Base-by-base conservation (phyloP, 2,888 invertebrate genomes). In the Endotricha flammealis region DNA sequence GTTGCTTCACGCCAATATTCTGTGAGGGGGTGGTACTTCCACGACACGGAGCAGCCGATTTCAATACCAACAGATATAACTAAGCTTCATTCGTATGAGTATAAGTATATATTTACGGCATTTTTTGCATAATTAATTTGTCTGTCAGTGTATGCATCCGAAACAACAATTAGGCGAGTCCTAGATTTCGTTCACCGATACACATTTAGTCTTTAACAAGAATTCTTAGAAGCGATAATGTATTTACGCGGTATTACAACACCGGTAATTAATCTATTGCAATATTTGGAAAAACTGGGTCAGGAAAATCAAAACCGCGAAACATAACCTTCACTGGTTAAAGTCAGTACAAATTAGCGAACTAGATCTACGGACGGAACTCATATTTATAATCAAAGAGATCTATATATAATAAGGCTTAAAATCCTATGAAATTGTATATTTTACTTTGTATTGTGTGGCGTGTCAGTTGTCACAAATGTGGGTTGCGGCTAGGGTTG, bases 261-360 rank as follows among this genome's bases (percentile, higher is more conserved):
- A 48, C 52, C 33, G 46, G 42, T 41, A 79, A 79, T 79, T 76
- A 75, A 75, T 75, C 71, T 71, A 64, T 71, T 68, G 66, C 72
- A 65, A 64, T 57, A 63, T 66, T 67, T 72, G 58, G 58, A 11
- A 65, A 67, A 83, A 79, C 67, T 66, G 63, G 82, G 81, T 80
- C 82, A 80, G 70, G 80, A 80, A 76, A 81, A 78, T 72, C 56
- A 64, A 74, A 76, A 74, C 68, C 73, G 64, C 70, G 66, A 61
- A 58, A 57, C 70, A 71, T 58, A 70, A 74, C 79, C 75, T 74
- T 73, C 72, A 49, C 61, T 57, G 52, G 37, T 47, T 49, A 53
- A 53, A 52, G 41, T 40, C 46, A 48, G 40, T 46, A 39, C 44
- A 52, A 37, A 43, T 39, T n/a, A n/a, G n/a, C n/a, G n/a, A n/a